Evolutionary conservation across 2,797 vertebrate genomes (phyloP).

Genomic region (Adrianichthys oophorus): DNA sequence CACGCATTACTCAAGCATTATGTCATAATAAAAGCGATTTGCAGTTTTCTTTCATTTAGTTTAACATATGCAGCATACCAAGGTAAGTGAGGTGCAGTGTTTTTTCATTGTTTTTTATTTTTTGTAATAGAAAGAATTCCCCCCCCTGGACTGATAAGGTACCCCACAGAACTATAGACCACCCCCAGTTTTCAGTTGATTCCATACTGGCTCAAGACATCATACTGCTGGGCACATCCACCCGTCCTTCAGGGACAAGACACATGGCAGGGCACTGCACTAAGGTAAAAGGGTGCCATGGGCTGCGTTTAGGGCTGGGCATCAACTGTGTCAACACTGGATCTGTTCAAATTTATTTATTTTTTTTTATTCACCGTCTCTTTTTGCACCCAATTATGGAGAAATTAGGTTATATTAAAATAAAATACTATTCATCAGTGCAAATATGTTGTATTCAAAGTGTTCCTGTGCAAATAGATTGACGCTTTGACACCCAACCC

Average conservation of each 20-base stretch:
- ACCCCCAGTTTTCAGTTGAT: conserved; percentile 37
- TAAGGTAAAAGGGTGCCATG: conserved; percentile 38
- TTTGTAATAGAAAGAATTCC: conserved; percentile 70
- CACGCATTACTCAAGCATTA: conserved; percentile 85
- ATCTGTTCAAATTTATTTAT: conserved; percentile 1
- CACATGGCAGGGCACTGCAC: conserved; percentile 58
- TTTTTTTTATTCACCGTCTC: not conserved
- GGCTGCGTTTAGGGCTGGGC: conserved; percentile 55
- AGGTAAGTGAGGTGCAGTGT: conserved; percentile 92
- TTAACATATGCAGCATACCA: conserved; percentile 90
- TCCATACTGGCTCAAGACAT: conserved; percentile 47
- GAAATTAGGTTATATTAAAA: too few relatives aligned
- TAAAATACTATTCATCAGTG: too few relatives aligned
- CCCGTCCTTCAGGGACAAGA: conserved; percentile 39
- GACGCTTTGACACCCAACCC: conserved; percentile 47
- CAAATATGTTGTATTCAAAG: too few relatives aligned
- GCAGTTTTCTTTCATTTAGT: conserved; percentile 84
- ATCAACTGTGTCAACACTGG: conserved; percentile 49
- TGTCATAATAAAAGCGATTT: conserved; percentile 84
- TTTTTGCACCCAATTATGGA: too few relatives aligned
- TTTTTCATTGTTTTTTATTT: conserved; percentile 70
- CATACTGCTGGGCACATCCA: conserved; percentile 32
- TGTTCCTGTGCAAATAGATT: too few relatives aligned
- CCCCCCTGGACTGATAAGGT: conserved; percentile 72
- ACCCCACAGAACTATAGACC: conserved; percentile 72